Conservation (phyloP, 2,888 invertebrate genomes). For the Beris chalybata region DNA sequence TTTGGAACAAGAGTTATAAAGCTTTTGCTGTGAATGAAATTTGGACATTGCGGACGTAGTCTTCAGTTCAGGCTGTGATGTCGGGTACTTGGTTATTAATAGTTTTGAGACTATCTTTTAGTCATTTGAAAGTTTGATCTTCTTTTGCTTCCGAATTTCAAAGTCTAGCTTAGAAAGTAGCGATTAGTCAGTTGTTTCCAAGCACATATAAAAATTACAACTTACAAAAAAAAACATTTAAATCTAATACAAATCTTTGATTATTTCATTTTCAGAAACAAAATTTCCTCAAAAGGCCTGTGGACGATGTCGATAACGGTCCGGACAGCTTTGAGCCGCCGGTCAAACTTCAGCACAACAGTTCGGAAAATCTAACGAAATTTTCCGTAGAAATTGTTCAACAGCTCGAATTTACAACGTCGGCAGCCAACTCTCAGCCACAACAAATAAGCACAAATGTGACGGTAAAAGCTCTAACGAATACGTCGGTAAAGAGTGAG, state of each 20-base stretch:
- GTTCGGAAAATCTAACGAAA: constrained; percentile 64
- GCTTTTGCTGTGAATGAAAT: too few species aligned
- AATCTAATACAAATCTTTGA: constrained; percentile 14
- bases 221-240: too few species aligned
- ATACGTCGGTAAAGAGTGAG: constrained; percentile 60
- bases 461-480: constrained; percentile 80
- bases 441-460: constrained; percentile 92
- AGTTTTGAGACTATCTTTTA: too few species aligned
- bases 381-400: constrained; percentile 93
- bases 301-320: constrained; percentile 63
- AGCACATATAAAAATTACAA: too few species aligned
- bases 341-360: constrained; percentile 70
- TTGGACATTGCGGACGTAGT: too few species aligned
- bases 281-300: constrained; percentile 77
- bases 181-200: too few species aligned
- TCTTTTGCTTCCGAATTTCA: too few species aligned
- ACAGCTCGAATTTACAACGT: constrained; percentile 86
- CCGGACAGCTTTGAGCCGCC: constrained; percentile 67
- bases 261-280: constrained; percentile 67
- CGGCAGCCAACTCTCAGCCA: constrained; percentile 82
- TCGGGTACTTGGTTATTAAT: too few species aligned
- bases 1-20: too few species aligned
- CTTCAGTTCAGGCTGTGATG: too few species aligned
- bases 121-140: too few species aligned
- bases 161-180: too few species aligned